Evolutionary conservation across 2,113 vertebrate genomes (phyloP), one percentile per base, ranked within the genome.

Genomic region (Donacobius atricapilla): DNA sequence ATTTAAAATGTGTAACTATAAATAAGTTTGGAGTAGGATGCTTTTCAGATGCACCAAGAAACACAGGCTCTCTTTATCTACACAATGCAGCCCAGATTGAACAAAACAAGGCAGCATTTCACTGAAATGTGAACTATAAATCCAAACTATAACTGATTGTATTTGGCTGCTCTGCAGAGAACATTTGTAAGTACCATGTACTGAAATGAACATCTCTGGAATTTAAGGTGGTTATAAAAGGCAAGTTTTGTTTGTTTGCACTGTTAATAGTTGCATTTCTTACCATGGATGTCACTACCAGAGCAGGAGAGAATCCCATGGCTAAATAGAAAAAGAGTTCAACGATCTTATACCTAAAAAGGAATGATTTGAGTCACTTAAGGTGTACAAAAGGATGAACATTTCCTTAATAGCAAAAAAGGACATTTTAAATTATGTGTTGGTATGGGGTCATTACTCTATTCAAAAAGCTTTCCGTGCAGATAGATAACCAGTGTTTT

Each of bases 231-330:
- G 40, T 79, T 50, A 45, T 58, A 80, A 93, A 92, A 90, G 50
- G 57, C 31, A 96, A 65, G 35, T 27, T 33, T 18, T 71, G 27
- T 50, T 60, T 63, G 64, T 56, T 57, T 92, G 60, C 37, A 80
- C 56, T 11, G 45, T 81, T 54, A 83, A 58, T 1, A 72, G 91
- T 87, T 76, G 45, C 60, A 71, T 84, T 96, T 94, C 98, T 98
- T 98, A 99, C 99, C 99, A 99, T 99, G 40, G 99, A 99, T 15
- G 99, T 99, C 91, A 99, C 98, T n/a, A 99, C 99, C 69, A 98
- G 98, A 51, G 99, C 99, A 40, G 99, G 99, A 94, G 99, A 99
- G 97, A 99, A 99, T 51, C 99, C 99, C 99, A 99, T 99, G 1
- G 98, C 99, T 97, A 99, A 95, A 93, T 99, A 99, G 98, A 99